Base-by-base conservation (phyloP, 1,140 invertebrate genomes). In the Drosophila yakuba region DNA sequence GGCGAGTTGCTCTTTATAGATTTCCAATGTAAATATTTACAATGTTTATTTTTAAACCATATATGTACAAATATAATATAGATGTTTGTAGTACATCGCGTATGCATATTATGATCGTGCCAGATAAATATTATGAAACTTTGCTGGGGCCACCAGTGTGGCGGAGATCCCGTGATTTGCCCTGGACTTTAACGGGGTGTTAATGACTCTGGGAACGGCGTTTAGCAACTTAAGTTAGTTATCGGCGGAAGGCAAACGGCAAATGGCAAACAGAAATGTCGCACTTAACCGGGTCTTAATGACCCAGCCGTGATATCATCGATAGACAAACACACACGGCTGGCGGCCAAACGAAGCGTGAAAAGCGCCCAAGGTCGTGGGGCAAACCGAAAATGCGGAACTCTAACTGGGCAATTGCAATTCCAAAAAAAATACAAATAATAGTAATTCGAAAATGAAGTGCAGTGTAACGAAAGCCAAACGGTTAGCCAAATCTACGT, bases 11-110 rank as follows among this genome's bases (percentile, higher is more conserved):
- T 67, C 60, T 44, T 59, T 71, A 80, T 81, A 66, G 62, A 61
- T 64, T 72, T 78, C 63, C 63, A 88, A 80, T 89, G 84, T 89
- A 88, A 88, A 88, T 88, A 89, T 89, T 88, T 88, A 88, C 72
- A 88, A 38, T 35, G 57, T 89, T 83, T 89, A 89, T 89, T 89
- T 88, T 71, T 88, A 78, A 73, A 88, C 84, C 76, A 66, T 85
- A 77, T 66, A 57, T 39, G 14, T 85, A 77, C 62, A 52, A 23
- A 58, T 55, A 59, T 61, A 52, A 54, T 66, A 66, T 62, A 58
- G 17, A 57, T 51, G 47, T 28, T 43, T 50, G 23, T 60, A 51
- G 23, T 61, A 52, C 41, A 43, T 38, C 43, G 47, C 57, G 45
- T 51, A 51, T 60, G 47, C 44, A 63, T 48, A 45, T 62, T 73